These are phyloP conservation scores for Willowsia nigromaculata DNA, from an alignment of 2,888 invertebrate genomes.

Conservation along the genomic window DNA sequence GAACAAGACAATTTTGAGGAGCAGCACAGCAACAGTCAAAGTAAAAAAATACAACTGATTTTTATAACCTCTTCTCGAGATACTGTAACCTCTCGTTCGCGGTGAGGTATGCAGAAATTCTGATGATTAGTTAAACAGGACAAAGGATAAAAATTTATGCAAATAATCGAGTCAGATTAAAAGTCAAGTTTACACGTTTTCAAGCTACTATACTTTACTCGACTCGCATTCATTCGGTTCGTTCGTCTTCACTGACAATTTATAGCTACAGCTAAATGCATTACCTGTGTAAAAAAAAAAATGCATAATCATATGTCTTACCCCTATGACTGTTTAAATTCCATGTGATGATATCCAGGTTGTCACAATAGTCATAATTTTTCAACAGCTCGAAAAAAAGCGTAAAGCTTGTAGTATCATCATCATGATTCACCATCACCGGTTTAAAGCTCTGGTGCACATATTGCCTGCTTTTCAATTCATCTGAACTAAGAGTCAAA, in stretches of 20 bases:
- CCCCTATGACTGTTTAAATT: not conserved
- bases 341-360: conserved; percentile 43
- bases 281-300: not conserved
- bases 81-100: not conserved
- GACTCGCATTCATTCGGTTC: not conserved
- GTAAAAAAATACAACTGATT: not conserved
- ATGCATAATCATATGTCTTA: not conserved
- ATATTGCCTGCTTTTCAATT: not conserved
- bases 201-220: conserved; percentile 39
- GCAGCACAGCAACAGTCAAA: not conserved
- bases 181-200: conserved; percentile 44
- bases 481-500: not conserved
- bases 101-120: not conserved
- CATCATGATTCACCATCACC: not conserved
- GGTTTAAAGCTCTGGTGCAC: conserved; percentile 1
- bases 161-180: conserved; percentile 55
- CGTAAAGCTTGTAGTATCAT: not conserved
- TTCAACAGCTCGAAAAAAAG: not conserved
- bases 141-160: conserved; percentile 45
- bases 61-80: conserved; percentile 26
- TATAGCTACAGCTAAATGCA: conserved; percentile 34
- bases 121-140: not conserved
- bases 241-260: not conserved
- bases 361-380: conserved; percentile 50
- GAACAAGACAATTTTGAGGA: conserved; percentile 50